Evolutionary conservation across 1,140 invertebrate genomes (phyloP), one percentile per base, ranked within the genome.

Genomic region (Ganaspis sp.): DNA sequence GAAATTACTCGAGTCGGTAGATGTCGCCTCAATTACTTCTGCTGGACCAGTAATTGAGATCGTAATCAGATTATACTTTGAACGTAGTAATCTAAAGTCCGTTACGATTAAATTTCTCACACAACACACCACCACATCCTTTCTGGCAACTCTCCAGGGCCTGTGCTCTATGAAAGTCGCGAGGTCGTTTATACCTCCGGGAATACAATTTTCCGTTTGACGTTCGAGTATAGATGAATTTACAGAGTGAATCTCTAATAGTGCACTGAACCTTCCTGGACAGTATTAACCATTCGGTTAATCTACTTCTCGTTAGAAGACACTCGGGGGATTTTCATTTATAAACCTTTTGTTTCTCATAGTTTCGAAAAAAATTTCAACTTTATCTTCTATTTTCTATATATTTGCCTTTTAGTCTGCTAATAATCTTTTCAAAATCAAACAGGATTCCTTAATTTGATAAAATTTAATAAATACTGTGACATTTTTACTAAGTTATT

Each of bases 31-130:
- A 85, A 84, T 84, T 84, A 84, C 84, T 84, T 82, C 77, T 77
- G 74, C 81, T 81, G 80, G 80, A 81, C 81, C 77, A 81, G 77
- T 84, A 85, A 84, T 85, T 84, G 78, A 80, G 83, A 84, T 83
- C 77, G 80, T 84, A 83, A 85, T 83, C 79, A 79, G 83, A 85
- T 85, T 84, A 85, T 78, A 80, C 78, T 83, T 83, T 84, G 77
- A 83, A 73, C 78, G 79, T 72, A 79, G 70, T 81, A 83, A 83
- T 85, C 80, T 73, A 76, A 84, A 84, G 83, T 85, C 80, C 76
- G 78, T 81, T 80, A 80, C 79, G 84, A 85, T 84, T 85, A 85
- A 83, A 84, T 85, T 85, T 84, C 81, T 82, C 81, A 82, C 78
- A 77, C 82, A 81, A 81, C 84, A 82, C 82, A 79, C 77, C 76